Conservation (phyloP, 2,113 vertebrate genomes). For the Percopsis transmontana region DNA sequence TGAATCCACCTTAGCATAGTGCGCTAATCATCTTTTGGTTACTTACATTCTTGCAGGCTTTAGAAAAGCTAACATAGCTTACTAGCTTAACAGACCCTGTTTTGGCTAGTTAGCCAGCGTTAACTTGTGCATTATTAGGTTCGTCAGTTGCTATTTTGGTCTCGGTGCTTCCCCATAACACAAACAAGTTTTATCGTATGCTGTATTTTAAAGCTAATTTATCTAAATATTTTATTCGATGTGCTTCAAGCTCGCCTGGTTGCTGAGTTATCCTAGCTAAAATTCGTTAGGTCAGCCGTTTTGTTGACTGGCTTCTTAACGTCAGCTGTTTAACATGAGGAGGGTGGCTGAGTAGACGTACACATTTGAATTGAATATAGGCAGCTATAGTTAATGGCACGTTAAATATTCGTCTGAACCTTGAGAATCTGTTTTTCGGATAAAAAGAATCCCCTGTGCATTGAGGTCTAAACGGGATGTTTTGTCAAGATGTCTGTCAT, state of each 20-base stretch:
- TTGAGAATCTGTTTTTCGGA: neutral
- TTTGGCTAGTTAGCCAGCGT: conserved; percentile 40
- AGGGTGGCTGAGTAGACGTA: neutral
- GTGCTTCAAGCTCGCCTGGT: neutral
- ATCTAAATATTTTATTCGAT: conserved; percentile 8
- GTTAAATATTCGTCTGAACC: neutral
- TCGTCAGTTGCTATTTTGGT: conserved; percentile 18
- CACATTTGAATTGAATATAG: neutral
- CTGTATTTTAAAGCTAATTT: neutral
- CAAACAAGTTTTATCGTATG: neutral
- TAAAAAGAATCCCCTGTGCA: neutral
- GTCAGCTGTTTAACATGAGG: neutral
- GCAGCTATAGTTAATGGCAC: neutral
- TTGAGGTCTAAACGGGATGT: too few relatives aligned
- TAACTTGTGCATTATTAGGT: conserved; percentile 36
- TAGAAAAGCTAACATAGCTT: conserved; percentile 65
- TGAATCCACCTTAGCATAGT: neutral
- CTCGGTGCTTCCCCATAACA: neutral
- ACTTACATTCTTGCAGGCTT: conserved; percentile 24
- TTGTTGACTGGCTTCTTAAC: neutral
- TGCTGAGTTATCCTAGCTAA: neutral
- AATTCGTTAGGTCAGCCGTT: neutral
- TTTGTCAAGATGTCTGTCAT: too few relatives aligned
- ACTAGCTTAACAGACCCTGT: conserved; percentile 49
- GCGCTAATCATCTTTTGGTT: conserved; percentile 10